Conservation (phyloP, 2,797 vertebrate species). For the Odontamblyopus rebecca region DNA sequence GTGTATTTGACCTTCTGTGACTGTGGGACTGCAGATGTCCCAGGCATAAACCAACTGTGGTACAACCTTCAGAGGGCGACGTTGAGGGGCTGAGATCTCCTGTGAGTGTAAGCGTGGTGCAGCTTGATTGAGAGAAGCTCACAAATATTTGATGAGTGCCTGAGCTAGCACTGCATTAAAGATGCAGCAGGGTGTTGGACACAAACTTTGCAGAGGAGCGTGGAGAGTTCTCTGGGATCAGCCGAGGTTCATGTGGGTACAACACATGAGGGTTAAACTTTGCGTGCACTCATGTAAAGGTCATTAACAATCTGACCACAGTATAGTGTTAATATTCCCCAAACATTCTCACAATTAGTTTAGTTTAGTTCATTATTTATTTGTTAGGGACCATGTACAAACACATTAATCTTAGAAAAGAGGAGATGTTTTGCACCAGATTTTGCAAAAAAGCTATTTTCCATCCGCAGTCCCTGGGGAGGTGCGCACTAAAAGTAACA, state of each 20-base stretch:
- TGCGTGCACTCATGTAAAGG: neutral
- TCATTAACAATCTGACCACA: no score
- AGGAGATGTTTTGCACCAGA: no score
- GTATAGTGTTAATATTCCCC: no score
- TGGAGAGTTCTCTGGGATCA: conserved; percentile 42
- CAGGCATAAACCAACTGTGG: conserved; percentile 41
- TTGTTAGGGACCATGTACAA: no score
- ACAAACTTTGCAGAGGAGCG: conserved; percentile 50
- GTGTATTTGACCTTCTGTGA: conserved; percentile 63
- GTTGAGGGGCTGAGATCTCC: conserved; percentile 44
- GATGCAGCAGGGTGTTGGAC: conserved; percentile 66
- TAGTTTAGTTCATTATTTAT: no score
- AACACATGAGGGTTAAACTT: neutral
- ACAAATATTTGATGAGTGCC: conserved; percentile 78
- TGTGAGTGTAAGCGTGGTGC: conserved; percentile 50
- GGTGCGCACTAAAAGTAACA: no score
- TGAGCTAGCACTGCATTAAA: conserved; percentile 67
- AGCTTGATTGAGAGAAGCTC: conserved; percentile 60
- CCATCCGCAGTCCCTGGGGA: no score
- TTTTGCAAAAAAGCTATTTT: no score
- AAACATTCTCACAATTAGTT: no score
- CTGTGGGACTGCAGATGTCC: conserved; percentile 62
- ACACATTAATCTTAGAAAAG: no score
- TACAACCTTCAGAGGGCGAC: conserved; percentile 40
- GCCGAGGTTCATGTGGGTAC: conserved; percentile 11